Percentiles rank a stretch among this genome's conserved stretches.
Conservation (phyloP, 2,797 vertebrate genomes). For the Meda fulgida region DNA sequence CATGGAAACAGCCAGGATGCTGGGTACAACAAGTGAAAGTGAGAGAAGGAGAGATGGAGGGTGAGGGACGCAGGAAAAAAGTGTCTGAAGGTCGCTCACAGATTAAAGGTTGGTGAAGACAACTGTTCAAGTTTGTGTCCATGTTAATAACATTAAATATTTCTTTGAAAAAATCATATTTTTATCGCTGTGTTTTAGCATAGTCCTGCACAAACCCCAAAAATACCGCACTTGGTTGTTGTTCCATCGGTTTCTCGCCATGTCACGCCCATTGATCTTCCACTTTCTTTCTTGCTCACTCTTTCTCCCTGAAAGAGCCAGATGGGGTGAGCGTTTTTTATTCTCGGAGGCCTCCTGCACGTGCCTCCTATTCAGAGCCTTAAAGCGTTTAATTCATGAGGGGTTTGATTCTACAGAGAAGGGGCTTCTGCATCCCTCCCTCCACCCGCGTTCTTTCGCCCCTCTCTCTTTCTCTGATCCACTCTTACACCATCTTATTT, state of each 20-base stretch:
- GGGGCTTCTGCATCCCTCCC: conserved; percentile 66
- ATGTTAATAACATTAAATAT: neutral
- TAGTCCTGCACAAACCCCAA: conserved; percentile 6
- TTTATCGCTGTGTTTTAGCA: neutral
- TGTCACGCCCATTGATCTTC: conserved; percentile 45
- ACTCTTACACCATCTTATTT: conserved; percentile 38
- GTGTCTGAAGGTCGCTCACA: conserved; percentile 67
- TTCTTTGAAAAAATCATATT: neutral
- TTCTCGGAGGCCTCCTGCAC: conserved; percentile 72
- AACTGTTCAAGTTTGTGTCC: neutral
- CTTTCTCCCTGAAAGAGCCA: conserved; percentile 65
- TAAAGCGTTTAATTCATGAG: conserved; percentile 76
- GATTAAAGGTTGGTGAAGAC: conserved; percentile 68
- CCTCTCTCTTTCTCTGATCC: conserved; percentile 36
- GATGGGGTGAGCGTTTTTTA: conserved; percentile 75
- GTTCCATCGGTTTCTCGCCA: conserved; percentile 29
- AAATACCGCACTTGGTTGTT: conserved; percentile 4
- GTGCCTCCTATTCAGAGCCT: conserved; percentile 79
- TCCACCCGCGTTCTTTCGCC: conserved; percentile 54
- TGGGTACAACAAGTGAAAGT: conserved; percentile 58
- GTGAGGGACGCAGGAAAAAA: conserved; percentile 61
- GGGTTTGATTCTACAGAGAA: conserved; percentile 61
- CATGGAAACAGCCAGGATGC: conserved; percentile 83
- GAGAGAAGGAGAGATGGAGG: conserved; percentile 50
- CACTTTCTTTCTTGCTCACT: conserved; percentile 44